A percentile compares a stretch with the other conserved stretches of the same genome.
Conservation (phyloP, 2,888 invertebrate genomes). For the Cephalotes varians region DNA sequence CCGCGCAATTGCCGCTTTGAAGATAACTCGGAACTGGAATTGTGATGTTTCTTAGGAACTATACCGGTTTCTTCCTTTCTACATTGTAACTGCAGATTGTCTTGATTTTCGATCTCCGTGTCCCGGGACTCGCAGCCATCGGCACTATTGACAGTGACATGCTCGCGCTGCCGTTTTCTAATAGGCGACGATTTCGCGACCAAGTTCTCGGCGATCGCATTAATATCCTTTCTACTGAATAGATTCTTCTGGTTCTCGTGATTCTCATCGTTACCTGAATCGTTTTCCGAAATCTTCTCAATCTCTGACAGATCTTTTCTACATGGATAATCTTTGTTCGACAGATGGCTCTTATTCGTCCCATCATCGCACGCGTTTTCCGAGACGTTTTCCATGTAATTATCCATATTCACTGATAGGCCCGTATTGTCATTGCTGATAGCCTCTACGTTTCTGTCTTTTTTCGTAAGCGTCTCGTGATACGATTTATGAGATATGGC, state of each 20-base stretch:
- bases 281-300: conserved; percentile 66
- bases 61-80: conserved; percentile 75
- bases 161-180: conserved; percentile 72
- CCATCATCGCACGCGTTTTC: conserved; percentile 53
- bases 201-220: conserved; percentile 66
- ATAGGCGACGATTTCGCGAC: conserved; percentile 60
- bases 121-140: conserved; percentile 72
- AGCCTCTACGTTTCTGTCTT: conserved; percentile 35
- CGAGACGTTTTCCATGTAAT: conserved; percentile 27
- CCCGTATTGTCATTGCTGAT: conserved; percentile 9
- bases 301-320: conserved; percentile 58
- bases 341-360: conserved; percentile 57
- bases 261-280: conserved; percentile 79
- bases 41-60: conserved; percentile 70
- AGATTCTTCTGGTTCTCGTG: conserved; percentile 66
- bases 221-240: conserved; percentile 69
- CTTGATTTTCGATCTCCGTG: conserved; percentile 74
- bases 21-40: conserved; percentile 59
- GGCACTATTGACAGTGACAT: conserved; percentile 52
- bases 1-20: conserved; percentile 63
- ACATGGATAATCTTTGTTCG: conserved; percentile 61
- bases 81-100: conserved; percentile 65
- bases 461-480: conserved; percentile 32
- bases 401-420: conserved; percentile 34
- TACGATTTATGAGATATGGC: conserved; percentile 15